Base-by-base conservation (phyloP, 2,113 vertebrate species). In the Gallinago media region DNA sequence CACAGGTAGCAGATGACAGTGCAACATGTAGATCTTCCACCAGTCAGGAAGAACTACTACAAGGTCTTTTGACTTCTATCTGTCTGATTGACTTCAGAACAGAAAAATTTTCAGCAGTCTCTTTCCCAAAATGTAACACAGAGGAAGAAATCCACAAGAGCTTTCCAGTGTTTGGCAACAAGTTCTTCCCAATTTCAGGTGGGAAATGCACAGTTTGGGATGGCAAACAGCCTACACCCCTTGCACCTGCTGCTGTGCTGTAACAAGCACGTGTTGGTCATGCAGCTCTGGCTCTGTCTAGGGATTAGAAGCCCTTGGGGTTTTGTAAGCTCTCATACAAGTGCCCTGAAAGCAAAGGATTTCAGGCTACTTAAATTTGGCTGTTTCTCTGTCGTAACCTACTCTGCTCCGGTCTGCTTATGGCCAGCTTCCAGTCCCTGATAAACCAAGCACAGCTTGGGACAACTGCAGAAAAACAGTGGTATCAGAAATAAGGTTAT, bases 111-210 rank as follows among this genome's bases (percentile, higher is more conserved):
- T 71, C 47, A 82, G 31, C 21, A 71, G 36, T 40, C 8, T n/a
- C 22, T 67, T 66, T 15, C 40, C 12, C 9, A 38, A 46, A 81
- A 84, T 14, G 4, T 62, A 77, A 77, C 0, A 0, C 4, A 7
- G 10, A 54, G 40, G 36, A 52, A 56, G 36, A 49, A 81, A 36
- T 9, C 36, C 59, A 46, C 5, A 40, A 20, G 49, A 70, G 14
- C 7, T 25, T 89, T 87, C 34, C 55, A 54, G 29, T 4, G 31
- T 34, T 22, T 77, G 36, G 32, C 34, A 88, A 59, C 6, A 29
- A 31, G 25, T 16, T 85, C 29, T 36, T 85, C 49, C 17, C 27
- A 13, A 58, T 54, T 77, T 40, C 52, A 75, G 47, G 26, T 42
- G 32, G 55, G 42, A 83, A 86, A 66, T 27, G 15, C 34, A 66